phyloP scores from a whole-genome alignment of 2,797 vertebrate genomes.

The Echeneis naucrates region DNA sequence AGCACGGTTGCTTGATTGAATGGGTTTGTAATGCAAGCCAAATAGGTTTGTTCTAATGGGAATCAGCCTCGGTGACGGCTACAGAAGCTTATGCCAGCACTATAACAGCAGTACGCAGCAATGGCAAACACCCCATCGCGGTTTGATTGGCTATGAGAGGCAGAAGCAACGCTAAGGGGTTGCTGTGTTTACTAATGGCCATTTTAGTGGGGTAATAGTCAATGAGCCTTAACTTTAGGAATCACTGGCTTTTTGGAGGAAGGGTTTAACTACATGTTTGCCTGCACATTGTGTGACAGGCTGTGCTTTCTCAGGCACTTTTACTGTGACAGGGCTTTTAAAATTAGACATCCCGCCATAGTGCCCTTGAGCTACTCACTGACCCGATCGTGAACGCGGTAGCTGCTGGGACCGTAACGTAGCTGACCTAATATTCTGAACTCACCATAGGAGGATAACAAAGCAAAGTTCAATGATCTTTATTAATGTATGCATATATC shows the following conservation, averaged over 20 bases:
- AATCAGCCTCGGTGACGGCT: slow-evolving; percentile 68
- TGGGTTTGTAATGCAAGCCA: slow-evolving; percentile 79
- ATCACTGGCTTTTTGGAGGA: slow-evolving; percentile 1
- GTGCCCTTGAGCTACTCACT: slow-evolving; percentile 3
- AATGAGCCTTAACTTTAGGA: slow-evolving; percentile 55
- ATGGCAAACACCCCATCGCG: slow-evolving; percentile 49
- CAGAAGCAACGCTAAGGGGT: slow-evolving; percentile 44
- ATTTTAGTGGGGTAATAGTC: slow-evolving; percentile 57
- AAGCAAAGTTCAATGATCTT: not conserved
- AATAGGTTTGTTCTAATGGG: slow-evolving; percentile 80
- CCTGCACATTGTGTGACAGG: not conserved
- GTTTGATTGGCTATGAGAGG: slow-evolving; percentile 67
- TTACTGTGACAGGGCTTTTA: slow-evolving; percentile 2
- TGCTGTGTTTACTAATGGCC: slow-evolving; percentile 64
- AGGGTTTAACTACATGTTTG: slow-evolving; percentile 4
- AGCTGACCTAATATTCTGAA: slow-evolving; percentile 1
- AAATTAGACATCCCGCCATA: not conserved
- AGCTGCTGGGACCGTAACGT: not conserved
- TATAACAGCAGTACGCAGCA: slow-evolving; percentile 50
- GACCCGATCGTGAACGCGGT: too few species aligned
- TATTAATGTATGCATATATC: not conserved
- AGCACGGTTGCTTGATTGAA: slow-evolving; percentile 72
- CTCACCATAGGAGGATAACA: not conserved
- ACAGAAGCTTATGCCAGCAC: slow-evolving; percentile 65
- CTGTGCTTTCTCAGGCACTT: slow-evolving; percentile 1